phyloP scores from a whole-genome alignment of 1,140 invertebrate species.

The Drosophila bocki region DNA sequence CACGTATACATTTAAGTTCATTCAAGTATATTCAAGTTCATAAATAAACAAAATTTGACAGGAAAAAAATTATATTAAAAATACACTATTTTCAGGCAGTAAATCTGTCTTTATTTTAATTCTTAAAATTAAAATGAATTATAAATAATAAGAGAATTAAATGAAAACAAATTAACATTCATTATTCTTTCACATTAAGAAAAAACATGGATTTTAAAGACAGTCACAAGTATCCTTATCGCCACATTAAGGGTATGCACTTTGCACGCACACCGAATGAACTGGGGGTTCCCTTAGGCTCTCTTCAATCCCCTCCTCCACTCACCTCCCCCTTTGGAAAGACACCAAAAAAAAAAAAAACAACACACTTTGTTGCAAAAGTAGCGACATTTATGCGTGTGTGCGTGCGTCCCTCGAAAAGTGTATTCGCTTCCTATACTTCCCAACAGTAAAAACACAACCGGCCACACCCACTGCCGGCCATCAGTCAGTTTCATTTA shows the following conservation, averaged over 20 bases:
- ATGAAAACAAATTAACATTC: background rate
- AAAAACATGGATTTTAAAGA: background rate
- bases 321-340: background rate
- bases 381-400: slow-evolving; percentile 75
- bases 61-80: background rate
- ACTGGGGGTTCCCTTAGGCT: background rate
- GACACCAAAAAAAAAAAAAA: slow-evolving; percentile 5
- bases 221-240: background rate
- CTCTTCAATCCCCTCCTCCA: background rate
- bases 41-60: background rate
- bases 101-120: background rate
- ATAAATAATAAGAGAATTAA: background rate
- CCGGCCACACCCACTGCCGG: slow-evolving; percentile 9
- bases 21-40: background rate
- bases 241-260: slow-evolving; percentile 7
- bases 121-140: background rate
- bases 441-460: background rate
- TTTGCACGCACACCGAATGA: slow-evolving; percentile 3
- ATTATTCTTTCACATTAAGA: background rate
- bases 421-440: slow-evolving; percentile 9
- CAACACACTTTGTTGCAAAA: slow-evolving; percentile 64
- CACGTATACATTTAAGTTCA: no score
- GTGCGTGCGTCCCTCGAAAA: slow-evolving; percentile 49
- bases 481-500: slow-evolving; percentile 12
- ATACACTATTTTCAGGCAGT: background rate